A percentile compares a stretch with the other conserved stretches of the same genome.
These are phyloP conservation scores for Pyrrhia umbra DNA, from an alignment of 2,888 invertebrate genomes.

Conservation along the genomic window DNA sequence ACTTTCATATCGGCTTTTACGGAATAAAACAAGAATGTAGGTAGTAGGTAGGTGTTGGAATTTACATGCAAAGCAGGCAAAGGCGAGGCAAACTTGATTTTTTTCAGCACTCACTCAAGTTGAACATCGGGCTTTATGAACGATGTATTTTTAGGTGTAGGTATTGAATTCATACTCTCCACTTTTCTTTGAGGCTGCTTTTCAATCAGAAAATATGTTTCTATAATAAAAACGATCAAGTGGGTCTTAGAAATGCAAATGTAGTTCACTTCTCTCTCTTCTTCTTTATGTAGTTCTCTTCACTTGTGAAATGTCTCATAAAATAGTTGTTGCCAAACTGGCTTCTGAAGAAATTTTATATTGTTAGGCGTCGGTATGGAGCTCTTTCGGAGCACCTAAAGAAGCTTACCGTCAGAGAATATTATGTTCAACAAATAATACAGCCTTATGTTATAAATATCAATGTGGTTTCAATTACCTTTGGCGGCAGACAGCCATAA, in stretches of 20 bases:
- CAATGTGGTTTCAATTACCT: constrained; percentile 41
- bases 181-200: constrained; percentile 8
- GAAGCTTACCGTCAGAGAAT: constrained; percentile 6
- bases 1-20: constrained; percentile 70
- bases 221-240: constrained; percentile 5
- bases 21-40: constrained; percentile 61
- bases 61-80: constrained; percentile 64
- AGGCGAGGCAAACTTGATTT: constrained; percentile 55
- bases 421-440: constrained; percentile 11
- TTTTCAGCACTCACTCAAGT: constrained; percentile 40
- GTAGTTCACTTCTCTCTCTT: too few relatives aligned
- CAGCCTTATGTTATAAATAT: constrained; percentile 24
- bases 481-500: constrained; percentile 33
- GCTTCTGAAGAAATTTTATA: neutral
- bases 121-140: constrained; percentile 22
- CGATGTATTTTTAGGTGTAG: constrained; percentile 36
- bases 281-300: too few relatives aligned
- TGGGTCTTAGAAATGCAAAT: constrained; percentile 24
- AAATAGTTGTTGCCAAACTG: constrained; percentile 1
- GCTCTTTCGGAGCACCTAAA: constrained; percentile 2
- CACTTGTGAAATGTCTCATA: neutral
- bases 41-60: constrained; percentile 52
- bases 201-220: constrained; percentile 26
- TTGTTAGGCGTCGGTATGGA: neutral
- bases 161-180: constrained; percentile 19